Conservation (phyloP, 2,888 invertebrate genomes). For the Cancer borealis region DNA sequence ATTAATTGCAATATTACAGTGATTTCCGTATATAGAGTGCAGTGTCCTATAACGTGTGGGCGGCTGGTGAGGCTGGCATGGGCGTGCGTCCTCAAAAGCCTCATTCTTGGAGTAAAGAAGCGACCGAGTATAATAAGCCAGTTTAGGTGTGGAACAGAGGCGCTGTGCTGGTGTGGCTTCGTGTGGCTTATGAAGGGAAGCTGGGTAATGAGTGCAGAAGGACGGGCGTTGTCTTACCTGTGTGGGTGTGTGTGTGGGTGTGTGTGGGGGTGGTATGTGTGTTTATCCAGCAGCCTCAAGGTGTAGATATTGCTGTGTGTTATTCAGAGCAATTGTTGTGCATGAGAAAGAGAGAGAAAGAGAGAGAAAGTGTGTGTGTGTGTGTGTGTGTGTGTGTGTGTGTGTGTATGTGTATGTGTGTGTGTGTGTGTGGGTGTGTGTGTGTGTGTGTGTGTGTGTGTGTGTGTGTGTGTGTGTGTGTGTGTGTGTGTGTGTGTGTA, state of each 20-base stretch:
- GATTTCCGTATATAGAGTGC: background rate
- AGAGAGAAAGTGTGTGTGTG: background rate
- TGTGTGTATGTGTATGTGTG: background rate
- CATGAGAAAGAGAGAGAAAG: background rate
- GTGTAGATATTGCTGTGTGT: no score
- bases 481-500: background rate
- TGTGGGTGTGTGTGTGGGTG: background rate
- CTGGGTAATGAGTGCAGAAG: background rate
- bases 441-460: background rate
- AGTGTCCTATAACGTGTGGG: background rate
- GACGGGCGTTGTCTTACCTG: background rate
- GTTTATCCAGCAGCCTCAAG: background rate
- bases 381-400: background rate
- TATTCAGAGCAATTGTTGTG: background rate
- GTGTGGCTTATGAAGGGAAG: background rate
- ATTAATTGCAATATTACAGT: background rate
- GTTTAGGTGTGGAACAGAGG: background rate
- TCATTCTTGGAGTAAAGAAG: background rate
- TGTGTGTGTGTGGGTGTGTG: background rate
- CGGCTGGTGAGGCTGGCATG: background rate
- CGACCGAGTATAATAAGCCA: background rate
- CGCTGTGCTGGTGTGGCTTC: background rate
- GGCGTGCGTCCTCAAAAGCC: constrained; percentile 29
- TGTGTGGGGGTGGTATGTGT: constrained; percentile 28
- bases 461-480: background rate